These are phyloP conservation scores for Ennomos erosarius DNA, from an alignment of 2,888 invertebrate genomes.

Conservation along the genomic window DNA sequence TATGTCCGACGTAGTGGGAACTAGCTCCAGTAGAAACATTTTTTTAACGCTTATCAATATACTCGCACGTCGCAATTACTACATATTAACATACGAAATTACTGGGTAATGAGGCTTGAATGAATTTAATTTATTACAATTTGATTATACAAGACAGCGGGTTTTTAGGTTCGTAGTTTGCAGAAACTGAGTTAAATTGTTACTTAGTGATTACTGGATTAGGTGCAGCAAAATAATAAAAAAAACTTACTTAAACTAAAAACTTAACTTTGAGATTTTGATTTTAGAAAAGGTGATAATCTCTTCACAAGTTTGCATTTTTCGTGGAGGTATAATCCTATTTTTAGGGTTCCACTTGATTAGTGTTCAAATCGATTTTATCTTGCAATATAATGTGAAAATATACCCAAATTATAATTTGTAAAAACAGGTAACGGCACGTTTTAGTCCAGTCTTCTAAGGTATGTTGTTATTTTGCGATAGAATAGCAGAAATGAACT, in stretches of 20 bases:
- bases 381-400: not conserved
- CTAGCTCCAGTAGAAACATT: not conserved
- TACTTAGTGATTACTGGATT: not conserved
- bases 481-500: too few relatives aligned
- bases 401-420: not conserved
- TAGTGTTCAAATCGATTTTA: not conserved
- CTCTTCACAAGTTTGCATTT: slow-evolving; percentile 26
- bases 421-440: too few relatives aligned
- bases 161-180: slow-evolving; percentile 32
- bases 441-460: too few relatives aligned
- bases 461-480: too few relatives aligned
- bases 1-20: not conserved
- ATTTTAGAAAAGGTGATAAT: too few relatives aligned
- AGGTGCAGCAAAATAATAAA: not conserved
- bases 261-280: too few relatives aligned
- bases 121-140: slow-evolving; percentile 56
- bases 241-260: too few relatives aligned
- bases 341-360: not conserved
- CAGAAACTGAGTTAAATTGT: not conserved
- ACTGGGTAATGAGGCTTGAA: slow-evolving; percentile 59
- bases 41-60: slow-evolving; percentile 29
- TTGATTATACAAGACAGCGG: slow-evolving; percentile 46
- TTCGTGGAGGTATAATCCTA: slow-evolving; percentile 6
- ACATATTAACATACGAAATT: slow-evolving; percentile 61
- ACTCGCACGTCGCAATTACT: slow-evolving; percentile 48